These are phyloP conservation scores for Lordiphosa mommai DNA, from an alignment of 1,140 invertebrate genomes.

Conservation along the genomic window DNA sequence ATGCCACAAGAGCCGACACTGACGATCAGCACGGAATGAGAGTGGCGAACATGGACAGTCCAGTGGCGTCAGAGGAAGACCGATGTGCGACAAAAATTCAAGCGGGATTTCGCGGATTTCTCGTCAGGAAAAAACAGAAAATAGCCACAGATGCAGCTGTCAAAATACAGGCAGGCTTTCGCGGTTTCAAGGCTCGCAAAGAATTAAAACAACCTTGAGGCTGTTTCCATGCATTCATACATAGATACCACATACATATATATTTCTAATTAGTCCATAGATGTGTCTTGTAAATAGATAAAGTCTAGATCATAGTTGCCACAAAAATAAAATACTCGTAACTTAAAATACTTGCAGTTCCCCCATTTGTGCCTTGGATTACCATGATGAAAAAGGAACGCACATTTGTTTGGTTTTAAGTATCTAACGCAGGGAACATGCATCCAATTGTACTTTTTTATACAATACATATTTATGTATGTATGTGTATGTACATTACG, in stretches of 20 bases:
- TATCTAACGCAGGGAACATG: background rate
- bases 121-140: conserved; percentile 84
- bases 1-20: background rate
- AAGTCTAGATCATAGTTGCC: conserved; percentile 27
- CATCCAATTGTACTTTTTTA: conserved; percentile 4
- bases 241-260: background rate
- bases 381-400: conserved; percentile 7
- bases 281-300: conserved; percentile 36
- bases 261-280: conserved; percentile 7
- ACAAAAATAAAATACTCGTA: conserved; percentile 25
- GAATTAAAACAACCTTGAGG: conserved; percentile 63
- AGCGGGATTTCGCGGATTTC: conserved; percentile 86
- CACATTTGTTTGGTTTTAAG: background rate
- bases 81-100: conserved; percentile 88
- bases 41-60: conserved; percentile 14
- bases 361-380: background rate
- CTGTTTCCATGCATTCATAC: background rate
- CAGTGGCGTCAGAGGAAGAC: conserved; percentile 80
- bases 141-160: conserved; percentile 81
- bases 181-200: conserved; percentile 82
- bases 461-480: background rate
- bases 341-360: background rate
- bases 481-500: conserved; percentile 5
- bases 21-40: conserved; percentile 16
- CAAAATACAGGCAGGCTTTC: conserved; percentile 83